Conservation (phyloP, 2,888 invertebrate species). For the Lydus trimaculatus region DNA sequence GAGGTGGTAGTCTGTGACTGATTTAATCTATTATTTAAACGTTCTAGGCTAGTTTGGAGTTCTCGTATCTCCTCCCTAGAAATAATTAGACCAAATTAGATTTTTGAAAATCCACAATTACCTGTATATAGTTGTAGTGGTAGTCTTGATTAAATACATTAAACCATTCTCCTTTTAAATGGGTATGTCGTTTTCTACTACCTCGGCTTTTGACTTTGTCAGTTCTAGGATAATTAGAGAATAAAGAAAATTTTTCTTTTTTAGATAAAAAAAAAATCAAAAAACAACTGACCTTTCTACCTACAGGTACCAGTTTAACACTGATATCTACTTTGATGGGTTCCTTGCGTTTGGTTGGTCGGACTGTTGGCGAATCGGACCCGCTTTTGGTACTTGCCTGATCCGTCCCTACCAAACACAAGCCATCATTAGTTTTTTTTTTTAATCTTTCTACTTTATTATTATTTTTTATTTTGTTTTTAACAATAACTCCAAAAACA, state of each 20-base stretch:
- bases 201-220: conserved; percentile 67
- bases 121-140: conserved; percentile 42
- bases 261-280: conserved; percentile 9
- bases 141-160: conserved; percentile 59
- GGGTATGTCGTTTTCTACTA: conserved; percentile 61
- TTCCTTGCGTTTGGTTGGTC: conserved; percentile 66
- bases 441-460: not conserved
- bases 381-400: conserved; percentile 57
- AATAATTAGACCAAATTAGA: conserved; percentile 56
- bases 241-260: conserved; percentile 16
- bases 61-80: conserved; percentile 80
- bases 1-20: conserved; percentile 50
- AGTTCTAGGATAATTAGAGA: conserved; percentile 60
- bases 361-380: conserved; percentile 60
- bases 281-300: conserved; percentile 59
- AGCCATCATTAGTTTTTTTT: conserved; percentile 42
- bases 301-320: conserved; percentile 76
- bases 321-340: conserved; percentile 81
- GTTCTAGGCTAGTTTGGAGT: conserved; percentile 81
- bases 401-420: conserved; percentile 60
- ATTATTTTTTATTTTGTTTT: not conserved
- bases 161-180: conserved; percentile 66
- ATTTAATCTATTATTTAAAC: conserved; percentile 63
- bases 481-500: not conserved
- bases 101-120: conserved; percentile 34